Evolutionary conservation across 2,888 invertebrate genomes (phyloP).

Genomic region (Heliconius ismenius): DNA sequence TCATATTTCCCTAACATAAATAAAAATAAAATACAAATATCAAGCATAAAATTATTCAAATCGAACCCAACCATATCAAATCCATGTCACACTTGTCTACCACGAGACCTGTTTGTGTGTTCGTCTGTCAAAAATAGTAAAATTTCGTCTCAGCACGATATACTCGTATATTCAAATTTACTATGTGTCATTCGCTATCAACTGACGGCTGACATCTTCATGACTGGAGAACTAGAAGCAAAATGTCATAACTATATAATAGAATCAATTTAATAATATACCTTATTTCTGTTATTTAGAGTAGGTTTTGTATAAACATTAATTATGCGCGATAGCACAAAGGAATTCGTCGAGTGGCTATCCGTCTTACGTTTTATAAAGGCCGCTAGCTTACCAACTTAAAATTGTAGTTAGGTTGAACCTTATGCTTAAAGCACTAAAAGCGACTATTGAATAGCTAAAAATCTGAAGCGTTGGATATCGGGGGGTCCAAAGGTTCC

Average conservation of each 20-base stretch:
- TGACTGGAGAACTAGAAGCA: slow-evolving; percentile 51
- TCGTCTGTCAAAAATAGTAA: slow-evolving; percentile 68
- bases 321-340: slow-evolving; percentile 53
- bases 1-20: background rate
- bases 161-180: slow-evolving; percentile 63
- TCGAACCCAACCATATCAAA: slow-evolving; percentile 25
- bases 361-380: slow-evolving; percentile 61
- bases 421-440: slow-evolving; percentile 45
- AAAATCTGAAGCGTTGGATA: slow-evolving; percentile 52
- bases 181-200: slow-evolving; percentile 73
- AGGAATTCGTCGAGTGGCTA: slow-evolving; percentile 74
- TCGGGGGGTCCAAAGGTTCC: slow-evolving; percentile 66
- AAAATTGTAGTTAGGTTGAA: slow-evolving; percentile 37
- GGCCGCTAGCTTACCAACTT: slow-evolving; percentile 49
- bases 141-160: slow-evolving; percentile 77
- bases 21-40: slow-evolving; percentile 7
- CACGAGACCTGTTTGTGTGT: slow-evolving; percentile 38
- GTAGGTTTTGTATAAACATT: slow-evolving; percentile 34
- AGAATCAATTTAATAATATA: slow-evolving; percentile 42
- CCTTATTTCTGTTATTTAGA: slow-evolving; percentile 41
- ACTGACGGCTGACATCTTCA: slow-evolving; percentile 72
- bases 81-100: slow-evolving; percentile 48
- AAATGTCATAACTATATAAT: slow-evolving; percentile 48
- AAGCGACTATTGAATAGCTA: slow-evolving; percentile 45
- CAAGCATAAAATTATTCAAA: slow-evolving; percentile 21